Conservation (phyloP, 1,140 invertebrate genomes). For the Nasonia giraulti region DNA sequence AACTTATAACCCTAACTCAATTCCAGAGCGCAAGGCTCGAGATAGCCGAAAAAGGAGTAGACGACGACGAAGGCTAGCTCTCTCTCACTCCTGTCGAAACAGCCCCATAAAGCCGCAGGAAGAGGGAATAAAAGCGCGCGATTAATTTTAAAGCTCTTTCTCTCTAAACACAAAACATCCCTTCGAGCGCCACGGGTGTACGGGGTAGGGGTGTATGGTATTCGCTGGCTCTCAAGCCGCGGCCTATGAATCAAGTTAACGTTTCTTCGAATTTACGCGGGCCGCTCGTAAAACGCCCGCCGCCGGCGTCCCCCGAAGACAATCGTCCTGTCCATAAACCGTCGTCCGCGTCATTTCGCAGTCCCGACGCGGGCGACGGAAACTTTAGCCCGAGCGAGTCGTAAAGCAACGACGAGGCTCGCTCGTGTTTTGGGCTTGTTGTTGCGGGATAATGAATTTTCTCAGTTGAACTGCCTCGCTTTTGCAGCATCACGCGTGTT, state of each 20-base stretch:
- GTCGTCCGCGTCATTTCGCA: slow-evolving; percentile 33
- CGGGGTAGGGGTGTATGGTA: background rate
- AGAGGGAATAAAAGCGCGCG: slow-evolving; percentile 23
- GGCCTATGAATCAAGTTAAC: slow-evolving; percentile 42
- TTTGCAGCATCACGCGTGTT: background rate
- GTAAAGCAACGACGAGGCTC: slow-evolving; percentile 22
- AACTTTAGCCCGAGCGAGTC: slow-evolving; percentile 15
- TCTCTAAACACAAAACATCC: slow-evolving; percentile 32
- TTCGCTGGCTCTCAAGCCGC: background rate
- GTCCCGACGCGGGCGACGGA: background rate
- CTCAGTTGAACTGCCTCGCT: background rate
- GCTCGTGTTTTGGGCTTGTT: background rate
- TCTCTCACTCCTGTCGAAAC: background rate
- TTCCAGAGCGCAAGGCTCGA: background rate
- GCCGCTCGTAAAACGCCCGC: slow-evolving; percentile 20
- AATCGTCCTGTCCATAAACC: slow-evolving; percentile 44
- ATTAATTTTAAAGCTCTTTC: slow-evolving; percentile 39
- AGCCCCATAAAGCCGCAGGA: background rate
- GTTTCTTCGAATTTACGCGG: slow-evolving; percentile 33
- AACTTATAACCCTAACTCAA: background rate
- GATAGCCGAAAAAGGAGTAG: background rate
- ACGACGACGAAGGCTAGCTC: no score
- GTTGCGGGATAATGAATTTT: background rate
- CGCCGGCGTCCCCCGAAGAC: slow-evolving; percentile 13
- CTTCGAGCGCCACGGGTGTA: background rate